Evolutionary conservation across 2,113 vertebrate species (phyloP).

Genomic region (Chrysemys picta): DNA sequence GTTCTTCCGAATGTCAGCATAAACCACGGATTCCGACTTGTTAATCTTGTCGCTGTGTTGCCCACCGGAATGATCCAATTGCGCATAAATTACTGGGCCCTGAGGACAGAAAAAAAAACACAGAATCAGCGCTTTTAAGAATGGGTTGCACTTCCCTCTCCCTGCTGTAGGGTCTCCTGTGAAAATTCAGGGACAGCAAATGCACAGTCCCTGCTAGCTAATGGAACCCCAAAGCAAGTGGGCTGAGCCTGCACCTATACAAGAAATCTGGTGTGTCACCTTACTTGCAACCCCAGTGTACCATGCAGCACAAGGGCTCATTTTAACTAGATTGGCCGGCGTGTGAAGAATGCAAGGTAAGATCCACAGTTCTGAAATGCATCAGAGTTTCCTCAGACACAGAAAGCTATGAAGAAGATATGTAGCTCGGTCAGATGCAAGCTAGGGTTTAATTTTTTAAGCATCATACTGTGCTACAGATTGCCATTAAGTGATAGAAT

Average conservation of each 20-base stretch:
- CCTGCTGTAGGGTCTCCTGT: not conserved
- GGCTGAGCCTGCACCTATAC: conserved; percentile 40
- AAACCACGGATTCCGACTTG: conserved; percentile 96
- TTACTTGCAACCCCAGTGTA: not conserved
- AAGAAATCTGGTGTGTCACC: conserved; percentile 65
- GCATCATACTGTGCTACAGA: not conserved
- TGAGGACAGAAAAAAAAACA: conserved; percentile 49
- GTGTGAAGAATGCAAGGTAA: not conserved
- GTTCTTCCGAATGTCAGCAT: conserved; percentile 94
- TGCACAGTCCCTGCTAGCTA: not conserved
- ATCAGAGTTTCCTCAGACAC: not conserved
- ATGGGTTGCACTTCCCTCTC: not conserved
- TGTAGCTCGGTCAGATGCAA: not conserved
- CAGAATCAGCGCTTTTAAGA: not conserved
- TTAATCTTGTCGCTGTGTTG: conserved; percentile 89
- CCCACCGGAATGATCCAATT: conserved; percentile 94
- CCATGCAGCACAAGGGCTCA: conserved; percentile 5
- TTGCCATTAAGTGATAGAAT: not conserved
- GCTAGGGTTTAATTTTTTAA: not conserved
- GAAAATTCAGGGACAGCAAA: not conserved
- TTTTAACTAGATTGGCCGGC: accelerated
- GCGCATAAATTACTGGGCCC: conserved; percentile 98
- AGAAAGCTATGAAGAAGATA: not conserved
- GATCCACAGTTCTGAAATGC: not conserved
- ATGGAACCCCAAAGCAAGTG: conserved; percentile 42